These are phyloP conservation scores for Chloropsis hardwickii DNA, from an alignment of 2,113 vertebrate genomes.

Conservation along the genomic window DNA sequence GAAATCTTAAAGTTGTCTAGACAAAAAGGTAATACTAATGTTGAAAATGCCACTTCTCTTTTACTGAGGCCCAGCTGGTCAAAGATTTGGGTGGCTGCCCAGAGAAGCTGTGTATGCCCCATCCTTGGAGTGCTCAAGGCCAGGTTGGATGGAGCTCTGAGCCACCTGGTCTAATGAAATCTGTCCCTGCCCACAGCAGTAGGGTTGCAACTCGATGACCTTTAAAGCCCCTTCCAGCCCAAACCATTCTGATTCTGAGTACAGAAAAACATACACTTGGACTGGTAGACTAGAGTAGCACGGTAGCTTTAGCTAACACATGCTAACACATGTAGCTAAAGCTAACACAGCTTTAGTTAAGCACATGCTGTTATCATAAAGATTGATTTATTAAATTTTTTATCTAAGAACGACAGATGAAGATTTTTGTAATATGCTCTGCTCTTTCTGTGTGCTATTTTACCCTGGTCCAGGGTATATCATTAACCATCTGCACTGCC, in stretches of 20 bases:
- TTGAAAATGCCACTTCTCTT: neutral
- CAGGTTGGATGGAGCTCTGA: neutral
- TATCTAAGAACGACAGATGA: neutral
- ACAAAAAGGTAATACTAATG: neutral
- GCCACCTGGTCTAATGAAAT: neutral
- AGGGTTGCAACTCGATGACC: neutral
- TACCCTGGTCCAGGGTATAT: too few relatives aligned
- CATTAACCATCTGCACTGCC: fast-evolving
- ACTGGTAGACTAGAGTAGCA: neutral
- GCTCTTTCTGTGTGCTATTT: neutral
- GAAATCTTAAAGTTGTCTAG: neutral
- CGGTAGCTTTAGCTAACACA: neutral
- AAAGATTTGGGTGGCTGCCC: neutral
- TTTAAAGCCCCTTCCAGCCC: neutral
- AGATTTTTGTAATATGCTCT: neutral
- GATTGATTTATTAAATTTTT: neutral
- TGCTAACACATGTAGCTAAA: too few relatives aligned
- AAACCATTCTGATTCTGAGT: neutral
- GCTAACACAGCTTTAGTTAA: too few relatives aligned
- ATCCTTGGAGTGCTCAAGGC: neutral
- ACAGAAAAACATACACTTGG: neutral
- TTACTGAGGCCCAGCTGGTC: neutral
- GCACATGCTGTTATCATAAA: neutral
- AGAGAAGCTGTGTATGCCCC: neutral
- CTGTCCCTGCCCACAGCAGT: neutral